These are phyloP conservation scores for Elaphurus davidianus DNA, from an alignment of 2,113 vertebrate species.

Conservation along the genomic window DNA sequence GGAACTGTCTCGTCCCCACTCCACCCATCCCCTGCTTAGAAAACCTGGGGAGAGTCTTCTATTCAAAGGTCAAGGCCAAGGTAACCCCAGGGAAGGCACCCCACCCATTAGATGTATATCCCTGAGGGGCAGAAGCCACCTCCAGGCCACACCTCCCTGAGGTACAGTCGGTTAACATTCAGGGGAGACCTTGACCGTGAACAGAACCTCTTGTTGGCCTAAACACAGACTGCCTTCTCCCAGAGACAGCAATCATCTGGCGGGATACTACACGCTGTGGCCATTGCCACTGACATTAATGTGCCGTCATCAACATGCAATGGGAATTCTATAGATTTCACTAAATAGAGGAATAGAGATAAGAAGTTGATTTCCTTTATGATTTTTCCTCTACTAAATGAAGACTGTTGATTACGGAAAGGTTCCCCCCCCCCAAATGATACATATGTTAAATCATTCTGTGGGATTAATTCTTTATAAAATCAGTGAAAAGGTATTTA, in stretches of 20 bases:
- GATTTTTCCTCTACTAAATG: constrained; percentile 12
- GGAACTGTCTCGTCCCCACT: background rate
- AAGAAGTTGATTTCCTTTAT: background rate
- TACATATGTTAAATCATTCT: constrained; percentile 1
- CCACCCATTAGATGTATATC: background rate
- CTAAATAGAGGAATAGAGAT: background rate
- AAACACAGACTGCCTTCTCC: background rate
- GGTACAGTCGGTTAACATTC: background rate
- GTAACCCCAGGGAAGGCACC: background rate
- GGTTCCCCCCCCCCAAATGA: background rate
- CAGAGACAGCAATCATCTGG: background rate
- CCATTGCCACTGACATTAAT: background rate
- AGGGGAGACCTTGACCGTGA: background rate
- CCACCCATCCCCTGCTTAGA: background rate
- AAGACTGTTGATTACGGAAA: background rate
- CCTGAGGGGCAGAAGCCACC: background rate
- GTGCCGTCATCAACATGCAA: background rate
- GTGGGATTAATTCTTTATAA: background rate
- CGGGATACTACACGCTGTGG: background rate
- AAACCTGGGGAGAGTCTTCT: background rate
- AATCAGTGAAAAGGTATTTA: background rate
- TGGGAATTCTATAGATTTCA: background rate
- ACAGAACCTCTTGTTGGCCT: background rate
- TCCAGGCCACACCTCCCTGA: background rate
- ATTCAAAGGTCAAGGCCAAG: background rate